Percentiles rank a stretch among this genome's conserved stretches.
These are phyloP conservation scores for Triops cancriformis DNA, from an alignment of 1,140 invertebrate genomes.

Conservation along the genomic window DNA sequence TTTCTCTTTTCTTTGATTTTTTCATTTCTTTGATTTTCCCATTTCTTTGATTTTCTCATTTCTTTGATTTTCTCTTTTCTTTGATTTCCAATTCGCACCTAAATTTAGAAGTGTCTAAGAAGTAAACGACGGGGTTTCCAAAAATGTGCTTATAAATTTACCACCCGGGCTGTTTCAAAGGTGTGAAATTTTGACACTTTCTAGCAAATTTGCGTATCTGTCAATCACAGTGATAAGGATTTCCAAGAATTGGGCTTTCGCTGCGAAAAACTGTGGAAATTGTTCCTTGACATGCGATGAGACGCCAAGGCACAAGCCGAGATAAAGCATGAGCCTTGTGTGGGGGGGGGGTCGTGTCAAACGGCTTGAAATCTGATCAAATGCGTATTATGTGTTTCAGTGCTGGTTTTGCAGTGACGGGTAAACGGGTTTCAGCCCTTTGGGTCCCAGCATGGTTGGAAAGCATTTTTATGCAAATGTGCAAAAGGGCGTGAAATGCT, in stretches of 20 bases:
- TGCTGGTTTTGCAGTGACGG: not conserved
- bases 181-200: constrained; percentile 1
- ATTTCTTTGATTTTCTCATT: too few species aligned
- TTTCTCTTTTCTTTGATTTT: too few species aligned
- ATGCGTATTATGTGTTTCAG: not conserved
- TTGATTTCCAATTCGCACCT: too few species aligned
- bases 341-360: not conserved
- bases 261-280: not conserved
- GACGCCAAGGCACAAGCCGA: not conserved
- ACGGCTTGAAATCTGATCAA: not conserved
- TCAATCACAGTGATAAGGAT: not conserved
- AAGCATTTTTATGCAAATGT: constrained; percentile 14
- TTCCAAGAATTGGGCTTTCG: too few species aligned
- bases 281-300: not conserved
- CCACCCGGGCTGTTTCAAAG: not conserved
- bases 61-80: too few species aligned
- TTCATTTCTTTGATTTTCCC: too few species aligned
- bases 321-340: not conserved
- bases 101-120: too few species aligned
- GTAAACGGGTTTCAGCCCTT: not conserved
- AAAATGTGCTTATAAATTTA: too few species aligned
- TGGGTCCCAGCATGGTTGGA: not conserved
- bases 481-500: constrained; percentile 8
- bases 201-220: constrained; percentile 2
- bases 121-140: too few species aligned